A percentile compares a stretch with the other conserved stretches of the same genome.
Evolutionary conservation across 2,113 vertebrate species (phyloP).

Genomic region (Girardinichthys multiradiatus): DNA sequence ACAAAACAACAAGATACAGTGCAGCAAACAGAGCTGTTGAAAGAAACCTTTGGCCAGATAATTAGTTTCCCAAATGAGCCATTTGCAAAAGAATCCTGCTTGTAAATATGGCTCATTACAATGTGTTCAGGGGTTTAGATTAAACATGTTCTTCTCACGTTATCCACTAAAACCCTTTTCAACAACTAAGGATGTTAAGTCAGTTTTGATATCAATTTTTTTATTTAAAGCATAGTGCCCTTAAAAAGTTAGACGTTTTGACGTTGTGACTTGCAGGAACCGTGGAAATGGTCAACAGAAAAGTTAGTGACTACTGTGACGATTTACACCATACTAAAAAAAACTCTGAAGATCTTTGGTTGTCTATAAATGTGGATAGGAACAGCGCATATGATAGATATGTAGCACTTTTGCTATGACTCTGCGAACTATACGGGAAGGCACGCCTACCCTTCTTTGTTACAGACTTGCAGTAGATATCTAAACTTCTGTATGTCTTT

Average conservation of each 20-base stretch:
- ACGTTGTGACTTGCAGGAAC: too few relatives aligned
- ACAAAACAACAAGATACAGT: neutral
- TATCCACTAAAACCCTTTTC: neutral
- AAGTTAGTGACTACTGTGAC: neutral
- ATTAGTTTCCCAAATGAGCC: neutral
- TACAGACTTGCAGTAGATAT: slow-evolving; percentile 15
- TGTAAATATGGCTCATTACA: neutral
- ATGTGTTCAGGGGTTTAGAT: neutral
- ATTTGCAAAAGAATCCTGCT: neutral
- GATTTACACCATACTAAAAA: too few relatives aligned
- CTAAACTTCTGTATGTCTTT: neutral
- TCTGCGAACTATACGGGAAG: neutral
- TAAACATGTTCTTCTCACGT: neutral
- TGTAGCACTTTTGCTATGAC: neutral
- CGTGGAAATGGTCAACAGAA: neutral
- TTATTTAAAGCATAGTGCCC: too few relatives aligned
- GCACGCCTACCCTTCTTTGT: neutral
- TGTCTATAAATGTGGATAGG: neutral
- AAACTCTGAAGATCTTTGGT: neutral
- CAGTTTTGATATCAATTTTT: too few relatives aligned
- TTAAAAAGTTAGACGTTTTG: too few relatives aligned
- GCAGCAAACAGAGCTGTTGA: neutral
- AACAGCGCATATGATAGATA: neutral
- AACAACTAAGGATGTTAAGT: neutral
- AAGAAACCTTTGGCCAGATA: neutral